A percentile compares a stretch with the other conserved stretches of the same genome.
These are phyloP conservation scores for Tupaia chinensis DNA, from an alignment of 2,113 vertebrate genomes.

Conservation along the genomic window DNA sequence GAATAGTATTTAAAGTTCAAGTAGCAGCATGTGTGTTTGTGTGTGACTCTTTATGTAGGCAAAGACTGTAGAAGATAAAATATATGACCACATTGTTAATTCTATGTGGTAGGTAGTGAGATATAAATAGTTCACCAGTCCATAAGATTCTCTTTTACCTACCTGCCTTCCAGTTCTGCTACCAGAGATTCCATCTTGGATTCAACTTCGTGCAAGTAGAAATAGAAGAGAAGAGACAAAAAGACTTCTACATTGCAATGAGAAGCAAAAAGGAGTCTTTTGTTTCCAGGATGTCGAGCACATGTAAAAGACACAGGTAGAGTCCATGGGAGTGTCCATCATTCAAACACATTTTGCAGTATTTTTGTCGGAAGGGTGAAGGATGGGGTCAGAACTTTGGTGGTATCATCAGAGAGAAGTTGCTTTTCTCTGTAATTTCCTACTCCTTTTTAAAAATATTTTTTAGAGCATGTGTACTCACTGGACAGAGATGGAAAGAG, in stretches of 20 bases:
- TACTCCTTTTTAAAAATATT: no score
- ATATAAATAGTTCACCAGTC: no score
- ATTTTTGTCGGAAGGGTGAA: background rate
- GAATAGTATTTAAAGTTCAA: background rate
- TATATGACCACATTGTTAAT: background rate
- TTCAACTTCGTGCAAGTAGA: background rate
- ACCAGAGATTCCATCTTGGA: background rate
- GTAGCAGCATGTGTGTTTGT: background rate
- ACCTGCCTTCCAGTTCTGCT: background rate
- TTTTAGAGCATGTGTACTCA: no score
- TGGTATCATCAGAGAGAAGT: background rate
- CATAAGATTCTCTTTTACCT: background rate
- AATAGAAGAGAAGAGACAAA: background rate
- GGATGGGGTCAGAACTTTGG: no score
- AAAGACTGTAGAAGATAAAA: background rate
- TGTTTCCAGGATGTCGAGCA: background rate
- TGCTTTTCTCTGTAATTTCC: background rate
- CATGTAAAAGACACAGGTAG: background rate
- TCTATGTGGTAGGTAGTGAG: no score
- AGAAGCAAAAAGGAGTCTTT: background rate
- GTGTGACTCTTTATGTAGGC: background rate
- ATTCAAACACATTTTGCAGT: background rate
- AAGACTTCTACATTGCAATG: background rate
- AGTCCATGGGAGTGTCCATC: fast-evolving
- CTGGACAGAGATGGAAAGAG: no score